Conservation (phyloP, 2,888 invertebrate genomes). For the Cephus runcator region DNA sequence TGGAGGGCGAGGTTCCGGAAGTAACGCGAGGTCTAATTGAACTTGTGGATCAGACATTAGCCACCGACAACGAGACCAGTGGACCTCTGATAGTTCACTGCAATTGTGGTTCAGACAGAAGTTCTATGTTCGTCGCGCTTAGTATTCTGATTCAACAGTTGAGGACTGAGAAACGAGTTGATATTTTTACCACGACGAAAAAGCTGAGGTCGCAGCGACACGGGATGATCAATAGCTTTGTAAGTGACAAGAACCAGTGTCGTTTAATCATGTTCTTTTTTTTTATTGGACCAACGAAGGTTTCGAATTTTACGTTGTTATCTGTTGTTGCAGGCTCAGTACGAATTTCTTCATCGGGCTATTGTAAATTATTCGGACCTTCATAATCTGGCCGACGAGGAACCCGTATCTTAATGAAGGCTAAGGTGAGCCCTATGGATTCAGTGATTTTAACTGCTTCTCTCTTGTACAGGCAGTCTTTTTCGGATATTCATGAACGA, state of each 20-base stretch:
- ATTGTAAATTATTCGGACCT: slow-evolving; percentile 90
- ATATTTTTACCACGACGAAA: slow-evolving; percentile 85
- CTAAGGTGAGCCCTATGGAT: slow-evolving; percentile 13
- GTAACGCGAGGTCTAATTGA: slow-evolving; percentile 88
- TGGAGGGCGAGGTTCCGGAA: slow-evolving; percentile 89
- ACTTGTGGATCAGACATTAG: slow-evolving; percentile 81
- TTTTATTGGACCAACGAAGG: too few relatives aligned
- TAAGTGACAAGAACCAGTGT: slow-evolving; percentile 66
- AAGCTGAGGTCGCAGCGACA: slow-evolving; percentile 87
- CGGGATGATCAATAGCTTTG: slow-evolving; percentile 85
- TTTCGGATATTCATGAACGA: slow-evolving; percentile 19
- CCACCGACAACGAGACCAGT: slow-evolving; percentile 66
- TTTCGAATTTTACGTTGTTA: neutral
- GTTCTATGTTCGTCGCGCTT: slow-evolving; percentile 89
- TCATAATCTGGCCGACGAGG: slow-evolving; percentile 77
- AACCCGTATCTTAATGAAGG: slow-evolving; percentile 55
- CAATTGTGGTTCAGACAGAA: slow-evolving; percentile 86
- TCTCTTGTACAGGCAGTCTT: neutral
- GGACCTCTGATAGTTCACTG: slow-evolving; percentile 85
- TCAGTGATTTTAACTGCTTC: neutral
- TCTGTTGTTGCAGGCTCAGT: slow-evolving; percentile 78
- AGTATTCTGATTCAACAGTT: slow-evolving; percentile 88
- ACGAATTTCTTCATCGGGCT: slow-evolving; percentile 92
- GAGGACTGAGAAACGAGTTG: slow-evolving; percentile 84
- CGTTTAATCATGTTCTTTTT: neutral